These are phyloP conservation scores for Callimorpha dominula DNA, from an alignment of 2,888 invertebrate genomes.

Conservation along the genomic window DNA sequence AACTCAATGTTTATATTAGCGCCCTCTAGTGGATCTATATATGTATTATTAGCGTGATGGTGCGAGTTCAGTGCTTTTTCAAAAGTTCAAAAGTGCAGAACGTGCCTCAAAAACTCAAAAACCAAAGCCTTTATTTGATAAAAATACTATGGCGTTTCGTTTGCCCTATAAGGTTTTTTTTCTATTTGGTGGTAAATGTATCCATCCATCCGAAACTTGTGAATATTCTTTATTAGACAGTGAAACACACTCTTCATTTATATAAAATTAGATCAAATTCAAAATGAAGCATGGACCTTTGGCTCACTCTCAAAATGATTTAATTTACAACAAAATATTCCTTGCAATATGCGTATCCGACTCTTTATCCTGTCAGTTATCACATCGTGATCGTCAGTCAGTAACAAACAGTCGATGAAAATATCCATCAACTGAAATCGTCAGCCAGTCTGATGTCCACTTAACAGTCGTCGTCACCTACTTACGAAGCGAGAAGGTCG, in stretches of 20 bases:
- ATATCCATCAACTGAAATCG: background rate
- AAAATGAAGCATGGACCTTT: background rate
- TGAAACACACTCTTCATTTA: background rate
- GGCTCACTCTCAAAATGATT: background rate
- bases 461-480: constrained; percentile 6
- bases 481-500: constrained; percentile 27
- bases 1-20: too few relatives aligned
- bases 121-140: too few relatives aligned
- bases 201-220: background rate
- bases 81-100: too few relatives aligned
- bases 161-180: too few relatives aligned
- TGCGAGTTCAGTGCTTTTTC: too few relatives aligned
- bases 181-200: too few relatives aligned
- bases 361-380: background rate
- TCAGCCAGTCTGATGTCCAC: constrained; percentile 5
- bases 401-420: background rate
- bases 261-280: background rate
- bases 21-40: too few relatives aligned
- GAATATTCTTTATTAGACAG: background rate
- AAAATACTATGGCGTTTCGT: too few relatives aligned
- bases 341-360: background rate
- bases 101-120: too few relatives aligned
- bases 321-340: too few relatives aligned
- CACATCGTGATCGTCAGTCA: background rate
- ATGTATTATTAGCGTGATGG: too few relatives aligned